A percentile compares a stretch with the other conserved stretches of the same genome.
phyloP scores from a whole-genome alignment of 2,888 invertebrate genomes.

The Lasioglossum malachurum region DNA sequence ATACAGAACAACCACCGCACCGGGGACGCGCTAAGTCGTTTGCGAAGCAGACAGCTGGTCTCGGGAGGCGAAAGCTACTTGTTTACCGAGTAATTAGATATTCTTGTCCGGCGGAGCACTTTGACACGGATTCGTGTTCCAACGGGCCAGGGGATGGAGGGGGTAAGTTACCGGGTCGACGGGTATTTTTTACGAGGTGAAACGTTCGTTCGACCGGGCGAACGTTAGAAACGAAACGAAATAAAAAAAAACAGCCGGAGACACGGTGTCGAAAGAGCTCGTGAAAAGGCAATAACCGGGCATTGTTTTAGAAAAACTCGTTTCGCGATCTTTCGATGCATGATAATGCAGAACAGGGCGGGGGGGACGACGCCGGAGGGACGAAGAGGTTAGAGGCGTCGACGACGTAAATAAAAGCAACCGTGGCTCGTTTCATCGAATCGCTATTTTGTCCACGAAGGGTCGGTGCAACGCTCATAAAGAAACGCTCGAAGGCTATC shows the following conservation, averaged over 20 bases:
- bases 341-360: background rate
- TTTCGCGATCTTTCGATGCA: slow-evolving; percentile 34
- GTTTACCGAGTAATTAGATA: slow-evolving; percentile 52
- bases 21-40: slow-evolving; percentile 8
- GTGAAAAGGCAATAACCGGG: background rate
- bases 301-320: slow-evolving; percentile 25
- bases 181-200: slow-evolving; percentile 39
- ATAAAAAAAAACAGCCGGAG: background rate
- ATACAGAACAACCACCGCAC: background rate
- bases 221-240: slow-evolving; percentile 28
- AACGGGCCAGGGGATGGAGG: background rate
- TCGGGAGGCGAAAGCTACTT: slow-evolving; percentile 28
- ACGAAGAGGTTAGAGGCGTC: slow-evolving; percentile 4
- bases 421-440: slow-evolving; percentile 57
- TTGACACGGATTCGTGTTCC: slow-evolving; percentile 52
- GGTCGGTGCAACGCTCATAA: slow-evolving; percentile 60
- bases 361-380: background rate
- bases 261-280: background rate
- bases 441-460: slow-evolving; percentile 59
- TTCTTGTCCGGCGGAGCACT: slow-evolving; percentile 33
- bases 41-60: slow-evolving; percentile 4
- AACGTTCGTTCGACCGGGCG: slow-evolving; percentile 32
- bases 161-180: background rate
- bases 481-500: slow-evolving; percentile 64
- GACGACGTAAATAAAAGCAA: slow-evolving; percentile 62